Evolutionary conservation across 2,888 invertebrate genomes (phyloP), one percentile per base, ranked within the genome.

Genomic region (Doris montereyensis): DNA sequence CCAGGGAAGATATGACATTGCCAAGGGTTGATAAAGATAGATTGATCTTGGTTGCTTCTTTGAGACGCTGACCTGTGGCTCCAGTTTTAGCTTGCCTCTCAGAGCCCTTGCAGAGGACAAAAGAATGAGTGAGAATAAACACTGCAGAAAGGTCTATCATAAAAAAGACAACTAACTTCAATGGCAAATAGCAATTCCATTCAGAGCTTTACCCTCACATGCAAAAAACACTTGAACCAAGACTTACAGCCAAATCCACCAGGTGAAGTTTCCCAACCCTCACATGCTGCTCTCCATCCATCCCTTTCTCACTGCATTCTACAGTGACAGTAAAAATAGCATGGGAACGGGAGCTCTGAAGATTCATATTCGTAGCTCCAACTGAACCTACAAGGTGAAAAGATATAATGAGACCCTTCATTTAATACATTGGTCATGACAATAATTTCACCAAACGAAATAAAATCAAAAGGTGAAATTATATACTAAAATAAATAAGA

Each of bases 241-340:
- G n/a, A n/a, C 94, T 93, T 92, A 96, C 96, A 81, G 99, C 99
- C 89, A 99, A 93, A 92, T 99, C 99, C 0, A 99, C 99, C 73
- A 99, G 94, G 93, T 99, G 98, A 77, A 99, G 93, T 92, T 99
- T 98, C 76, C 99, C 99, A 94, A 97, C 97, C 89, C 96, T 94
- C 52, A 98, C 95, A 88, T 96, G 96, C 87, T 96, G 95, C 88
- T 95, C 95, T 1, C 95, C 96, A 87, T 96, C 96, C 1, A 93
- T 94, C 4, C 90, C 95, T 78, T 94, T 93, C 90, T 97, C 96
- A 92, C 97, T 97, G 83, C 97, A 96, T 93, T 99, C 99, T 67
- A 99, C 96, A 0, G 97, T 98, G 70, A 99, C 97, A 17, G 97
- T 97, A 93, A 99, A 99, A 86, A 99, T 98, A 8, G 99, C 98